Evolutionary conservation across 2,888 invertebrate genomes (phyloP).

Genomic region (Branchipolynoe longqiensis): DNA sequence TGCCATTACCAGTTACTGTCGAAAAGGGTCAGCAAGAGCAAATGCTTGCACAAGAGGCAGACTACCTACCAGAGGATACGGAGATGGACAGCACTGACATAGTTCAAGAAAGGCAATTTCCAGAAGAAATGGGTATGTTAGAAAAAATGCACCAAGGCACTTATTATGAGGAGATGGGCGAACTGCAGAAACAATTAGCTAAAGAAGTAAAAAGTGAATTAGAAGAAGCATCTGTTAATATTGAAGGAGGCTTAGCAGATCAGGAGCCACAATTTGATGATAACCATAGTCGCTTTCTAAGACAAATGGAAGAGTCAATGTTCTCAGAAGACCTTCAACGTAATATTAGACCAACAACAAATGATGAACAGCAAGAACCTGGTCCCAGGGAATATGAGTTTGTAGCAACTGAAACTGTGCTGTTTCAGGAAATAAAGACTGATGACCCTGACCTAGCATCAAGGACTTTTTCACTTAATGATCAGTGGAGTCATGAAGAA

Average conservation of each 20-base stretch:
- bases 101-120: background rate
- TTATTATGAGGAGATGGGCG: constrained; percentile 19
- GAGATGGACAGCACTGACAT: background rate
- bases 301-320: background rate
- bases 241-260: background rate
- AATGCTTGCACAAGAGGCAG: background rate
- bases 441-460: no score
- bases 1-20: no score
- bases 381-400: constrained; percentile 15
- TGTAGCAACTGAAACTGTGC: background rate
- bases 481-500: background rate
- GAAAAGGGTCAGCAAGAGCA: constrained; percentile 8
- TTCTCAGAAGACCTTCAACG: background rate
- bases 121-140: background rate
- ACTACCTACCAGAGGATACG: background rate
- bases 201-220: background rate
- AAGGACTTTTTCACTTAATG: constrained; percentile 11
- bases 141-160: background rate
- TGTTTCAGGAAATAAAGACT: constrained; percentile 9
- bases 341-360: no score
- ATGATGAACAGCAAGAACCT: background rate
- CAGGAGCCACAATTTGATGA: background rate
- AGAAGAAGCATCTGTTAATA: background rate
- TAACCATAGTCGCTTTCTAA: background rate
- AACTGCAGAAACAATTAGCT: background rate